Evolutionary conservation across 2,888 invertebrate genomes (phyloP), one percentile per base, ranked within the genome.

Genomic region (Lacanobia oleracea): DNA sequence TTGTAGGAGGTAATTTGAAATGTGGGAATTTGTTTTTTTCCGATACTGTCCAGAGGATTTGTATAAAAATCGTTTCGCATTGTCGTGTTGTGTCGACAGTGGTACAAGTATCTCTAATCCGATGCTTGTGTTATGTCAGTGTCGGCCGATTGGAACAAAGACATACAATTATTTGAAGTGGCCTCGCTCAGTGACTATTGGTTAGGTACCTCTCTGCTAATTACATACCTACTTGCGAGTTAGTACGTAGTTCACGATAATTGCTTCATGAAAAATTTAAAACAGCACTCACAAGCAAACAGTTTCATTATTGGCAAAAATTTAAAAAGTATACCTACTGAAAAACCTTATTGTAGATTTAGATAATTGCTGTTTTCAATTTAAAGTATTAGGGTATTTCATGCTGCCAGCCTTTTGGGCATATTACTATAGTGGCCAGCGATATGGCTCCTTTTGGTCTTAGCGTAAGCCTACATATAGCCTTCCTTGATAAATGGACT

Each of bases 141-240:
- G 16, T 51, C 6, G 0, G 21, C 16, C 16, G 8, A 40, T 64
- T 53, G 14, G 8, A 18, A 18, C 23, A 40, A 37, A 51, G 16
- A 40, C 63, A 12, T 51, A 64, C 37, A 51, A 37, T 63, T 63
- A 37, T 63, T 63, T 63, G 12, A 51, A 51, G 3, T 64, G 40
- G 37, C 18, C 37, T 53, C 18, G 23, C 21, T 53, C 53, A 4
- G 1, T 21, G 8, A 40, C 37, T 51, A 40, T 16, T 40, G 23
- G 21, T 63, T 23, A 53, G 12, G 50, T 23, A 64, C 23, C 18
- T 40, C 5, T 18, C 1, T 10, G 12, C 0, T 40, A 21, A 21
- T 8, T 37, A 10, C 16, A 10, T 12, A n/a, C 43, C 14, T 40
- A 9, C 12, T 48, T 18, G 5, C 48, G 18, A 18, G 64, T 21